Conservation (phyloP, 2,888 invertebrate species). For the Hypselothyrea guttata region DNA sequence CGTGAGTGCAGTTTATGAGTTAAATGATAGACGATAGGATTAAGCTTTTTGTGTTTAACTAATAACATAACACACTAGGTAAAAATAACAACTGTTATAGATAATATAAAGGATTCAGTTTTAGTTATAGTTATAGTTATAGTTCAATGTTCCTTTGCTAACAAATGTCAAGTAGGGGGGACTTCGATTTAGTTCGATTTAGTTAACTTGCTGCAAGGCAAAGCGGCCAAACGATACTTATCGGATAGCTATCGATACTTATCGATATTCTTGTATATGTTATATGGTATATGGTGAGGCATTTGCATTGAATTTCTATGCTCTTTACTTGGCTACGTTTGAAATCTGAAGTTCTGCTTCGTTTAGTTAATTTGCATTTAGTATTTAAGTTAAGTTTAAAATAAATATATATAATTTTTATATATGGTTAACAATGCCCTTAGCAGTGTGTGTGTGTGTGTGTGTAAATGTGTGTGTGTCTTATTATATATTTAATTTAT, state of each 20-base stretch:
- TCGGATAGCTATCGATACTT: background rate
- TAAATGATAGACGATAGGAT: constrained; percentile 3
- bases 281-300: constrained; percentile 17
- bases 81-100: constrained; percentile 43
- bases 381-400: constrained; percentile 57
- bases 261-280: constrained; percentile 13
- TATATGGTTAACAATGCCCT: constrained; percentile 1
- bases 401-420: constrained; percentile 64
- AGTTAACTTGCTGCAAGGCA: constrained; percentile 3
- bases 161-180: constrained; percentile 8
- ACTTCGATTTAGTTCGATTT: too few relatives aligned
- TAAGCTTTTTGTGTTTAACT: constrained; percentile 25
- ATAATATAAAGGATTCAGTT: constrained; percentile 10
- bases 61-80: constrained; percentile 48
- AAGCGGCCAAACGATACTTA: constrained; percentile 8
- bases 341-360: constrained; percentile 46
- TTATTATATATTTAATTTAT: constrained; percentile 20
- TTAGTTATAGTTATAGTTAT: constrained; percentile 9
- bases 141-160: background rate
- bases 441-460: constrained; percentile 24
- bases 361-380: constrained; percentile 41
- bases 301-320: constrained; percentile 17
- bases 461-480: constrained; percentile 37
- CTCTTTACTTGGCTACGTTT: constrained; percentile 48
- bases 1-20: constrained; percentile 18